phyloP scores from a whole-genome alignment of 1,140 invertebrate genomes.

The Brachystomella parvula region DNA sequence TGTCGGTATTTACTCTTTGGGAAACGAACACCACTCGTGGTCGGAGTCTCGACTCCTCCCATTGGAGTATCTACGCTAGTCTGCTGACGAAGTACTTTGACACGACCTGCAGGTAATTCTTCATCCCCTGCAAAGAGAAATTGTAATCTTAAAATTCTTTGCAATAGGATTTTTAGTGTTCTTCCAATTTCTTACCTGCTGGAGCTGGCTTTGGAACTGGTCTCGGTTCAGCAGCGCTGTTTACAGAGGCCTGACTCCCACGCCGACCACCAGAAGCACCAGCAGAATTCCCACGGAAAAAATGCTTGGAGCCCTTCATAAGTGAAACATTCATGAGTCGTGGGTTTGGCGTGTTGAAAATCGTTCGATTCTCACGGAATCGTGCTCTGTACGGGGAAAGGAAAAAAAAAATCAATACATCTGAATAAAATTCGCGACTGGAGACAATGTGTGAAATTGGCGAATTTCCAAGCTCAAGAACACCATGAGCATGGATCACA shows the following conservation, averaged over 20 bases:
- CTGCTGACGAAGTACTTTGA: background rate
- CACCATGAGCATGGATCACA: background rate
- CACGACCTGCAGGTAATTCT: background rate
- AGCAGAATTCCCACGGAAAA: constrained; percentile 31
- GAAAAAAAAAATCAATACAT: constrained; percentile 7
- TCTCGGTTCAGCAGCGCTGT: background rate
- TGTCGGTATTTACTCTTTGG: constrained; percentile 10
- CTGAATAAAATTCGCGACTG: background rate
- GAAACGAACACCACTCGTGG: background rate
- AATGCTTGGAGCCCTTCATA: constrained; percentile 36
- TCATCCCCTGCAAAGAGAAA: too few species aligned
- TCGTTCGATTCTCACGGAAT: constrained; percentile 82
- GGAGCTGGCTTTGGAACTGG: background rate
- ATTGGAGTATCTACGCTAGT: background rate
- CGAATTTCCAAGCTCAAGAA: constrained; percentile 19
- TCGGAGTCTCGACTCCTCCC: background rate
- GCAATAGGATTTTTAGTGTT: background rate
- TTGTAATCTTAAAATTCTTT: background rate
- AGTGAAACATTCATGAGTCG: constrained; percentile 37
- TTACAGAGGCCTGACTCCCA: constrained; percentile 25
- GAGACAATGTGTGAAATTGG: background rate
- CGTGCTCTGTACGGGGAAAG: constrained; percentile 56
- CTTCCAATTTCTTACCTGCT: background rate
- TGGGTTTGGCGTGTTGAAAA: constrained; percentile 90
- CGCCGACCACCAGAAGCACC: constrained; percentile 29